Percentiles rank a stretch among this genome's conserved stretches.
Evolutionary conservation across 1,140 invertebrate species (phyloP).

Genomic region (Ceratitis capitata): DNA sequence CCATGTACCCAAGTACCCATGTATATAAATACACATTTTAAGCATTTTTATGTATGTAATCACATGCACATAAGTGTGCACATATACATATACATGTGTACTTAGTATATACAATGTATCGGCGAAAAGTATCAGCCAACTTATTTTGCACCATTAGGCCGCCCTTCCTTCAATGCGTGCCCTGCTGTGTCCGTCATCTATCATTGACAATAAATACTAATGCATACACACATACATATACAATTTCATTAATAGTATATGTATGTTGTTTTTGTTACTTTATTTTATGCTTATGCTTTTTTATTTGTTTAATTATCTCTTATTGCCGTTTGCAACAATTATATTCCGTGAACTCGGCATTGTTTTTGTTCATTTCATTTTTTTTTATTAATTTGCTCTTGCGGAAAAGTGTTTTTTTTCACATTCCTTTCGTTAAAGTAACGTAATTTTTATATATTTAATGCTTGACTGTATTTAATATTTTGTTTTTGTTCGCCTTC

Average conservation of each 20-base stretch:
- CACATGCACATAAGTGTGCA: not conserved
- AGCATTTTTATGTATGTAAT: not conserved
- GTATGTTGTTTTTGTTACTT: not conserved
- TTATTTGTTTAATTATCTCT: not conserved
- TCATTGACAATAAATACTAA: too few relatives aligned
- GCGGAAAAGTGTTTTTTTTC: not conserved
- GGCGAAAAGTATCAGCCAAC: constrained; percentile 19
- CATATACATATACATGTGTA: not conserved
- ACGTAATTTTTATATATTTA: not conserved
- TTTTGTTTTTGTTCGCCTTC: not conserved
- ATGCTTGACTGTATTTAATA: not conserved
- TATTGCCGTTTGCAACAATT: not conserved
- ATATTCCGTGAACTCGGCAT: too few relatives aligned
- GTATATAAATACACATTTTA: not conserved
- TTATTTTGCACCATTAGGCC: constrained; percentile 8
- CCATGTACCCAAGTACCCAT: not conserved
- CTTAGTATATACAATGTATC: not conserved
- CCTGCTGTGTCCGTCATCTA: not conserved
- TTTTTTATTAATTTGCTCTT: not conserved
- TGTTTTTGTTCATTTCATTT: not conserved
- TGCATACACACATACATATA: not conserved
- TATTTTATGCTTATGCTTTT: not conserved
- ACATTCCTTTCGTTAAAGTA: not conserved
- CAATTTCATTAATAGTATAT: not conserved
- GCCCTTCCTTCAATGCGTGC: not conserved